Conservation (phyloP, 2,113 vertebrate genomes). For the Blennius ocellaris region DNA sequence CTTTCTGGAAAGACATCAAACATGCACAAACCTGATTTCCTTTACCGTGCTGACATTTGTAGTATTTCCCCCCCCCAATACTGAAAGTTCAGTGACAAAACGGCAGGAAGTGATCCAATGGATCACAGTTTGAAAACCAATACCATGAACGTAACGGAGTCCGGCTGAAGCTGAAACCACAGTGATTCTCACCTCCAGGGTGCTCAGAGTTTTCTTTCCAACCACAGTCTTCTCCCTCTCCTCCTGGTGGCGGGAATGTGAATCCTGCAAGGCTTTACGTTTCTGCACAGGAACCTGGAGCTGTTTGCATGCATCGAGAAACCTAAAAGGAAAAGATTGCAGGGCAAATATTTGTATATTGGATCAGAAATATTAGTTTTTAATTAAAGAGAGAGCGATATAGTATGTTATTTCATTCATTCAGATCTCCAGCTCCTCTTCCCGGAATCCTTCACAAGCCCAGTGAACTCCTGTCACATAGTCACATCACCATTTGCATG, state of each 20-base stretch:
- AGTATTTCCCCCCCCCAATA: too few relatives aligned
- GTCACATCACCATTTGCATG: too few relatives aligned
- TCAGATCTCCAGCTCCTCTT: too few relatives aligned
- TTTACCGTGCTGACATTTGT: too few relatives aligned
- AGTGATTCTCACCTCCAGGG: slow-evolving; percentile 67
- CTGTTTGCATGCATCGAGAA: slow-evolving; percentile 72
- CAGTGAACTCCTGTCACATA: too few relatives aligned
- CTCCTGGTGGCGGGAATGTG: slow-evolving; percentile 52
- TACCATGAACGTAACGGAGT: neutral
- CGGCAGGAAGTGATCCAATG: neutral
- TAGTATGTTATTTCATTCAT: too few relatives aligned
- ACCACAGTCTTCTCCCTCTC: slow-evolving; percentile 64
- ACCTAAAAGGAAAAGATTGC: slow-evolving; percentile 56
- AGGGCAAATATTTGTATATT: too few relatives aligned
- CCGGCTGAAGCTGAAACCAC: neutral
- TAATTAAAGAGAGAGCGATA: too few relatives aligned
- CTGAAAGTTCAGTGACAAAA: too few relatives aligned
- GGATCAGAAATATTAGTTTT: too few relatives aligned
- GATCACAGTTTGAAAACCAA: neutral
- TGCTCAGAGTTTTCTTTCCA: slow-evolving; percentile 57
- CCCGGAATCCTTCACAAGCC: too few relatives aligned
- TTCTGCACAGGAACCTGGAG: slow-evolving; percentile 75
- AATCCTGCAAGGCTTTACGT: slow-evolving; percentile 23
- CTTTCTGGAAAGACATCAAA: slow-evolving; percentile 65
- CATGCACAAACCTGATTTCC: too few relatives aligned